These are phyloP conservation scores for Drosophila takahashii DNA, from an alignment of 1,140 invertebrate species.

Conservation along the genomic window DNA sequence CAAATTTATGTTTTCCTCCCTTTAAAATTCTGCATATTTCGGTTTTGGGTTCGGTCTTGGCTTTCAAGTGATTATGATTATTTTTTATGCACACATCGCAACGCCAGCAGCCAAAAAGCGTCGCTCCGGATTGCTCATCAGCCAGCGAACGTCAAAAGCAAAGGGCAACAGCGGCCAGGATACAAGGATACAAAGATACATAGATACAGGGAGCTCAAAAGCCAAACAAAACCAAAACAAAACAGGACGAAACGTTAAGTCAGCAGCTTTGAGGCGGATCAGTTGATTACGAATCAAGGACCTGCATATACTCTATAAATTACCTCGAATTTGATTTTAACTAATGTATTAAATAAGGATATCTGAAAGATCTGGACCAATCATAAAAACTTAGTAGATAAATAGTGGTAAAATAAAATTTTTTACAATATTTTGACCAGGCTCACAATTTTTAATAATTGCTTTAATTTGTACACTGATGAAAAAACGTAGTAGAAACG, in stretches of 20 bases:
- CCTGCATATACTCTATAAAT: slow-evolving; percentile 5
- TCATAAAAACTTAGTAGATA: no score
- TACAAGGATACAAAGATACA: not conserved
- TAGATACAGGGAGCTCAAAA: slow-evolving; percentile 21
- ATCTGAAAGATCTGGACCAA: no score
- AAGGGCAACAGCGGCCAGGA: slow-evolving; percentile 45
- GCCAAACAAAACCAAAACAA: slow-evolving; percentile 33
- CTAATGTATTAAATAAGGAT: no score
- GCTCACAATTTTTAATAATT: no score
- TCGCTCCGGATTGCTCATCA: slow-evolving; percentile 46
- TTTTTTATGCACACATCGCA: slow-evolving; percentile 80
- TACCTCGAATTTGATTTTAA: no score
- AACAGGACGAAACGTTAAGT: slow-evolving; percentile 37
- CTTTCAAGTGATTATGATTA: slow-evolving; percentile 82
- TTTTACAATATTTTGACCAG: no score
- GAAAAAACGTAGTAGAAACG: no score
- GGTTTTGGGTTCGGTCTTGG: slow-evolving; percentile 22
- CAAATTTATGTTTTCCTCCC: slow-evolving; percentile 28
- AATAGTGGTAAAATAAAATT: no score
- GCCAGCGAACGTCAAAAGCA: slow-evolving; percentile 56
- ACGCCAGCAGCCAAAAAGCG: slow-evolving; percentile 44
- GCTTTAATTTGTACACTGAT: no score
- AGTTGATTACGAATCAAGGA: not conserved
- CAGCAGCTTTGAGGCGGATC: slow-evolving; percentile 28
- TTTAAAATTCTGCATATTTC: slow-evolving; percentile 19